Evolutionary conservation across 2,797 vertebrate genomes (phyloP), one percentile per base, ranked within the genome.

Genomic region (Odontamblyopus rebecca): DNA sequence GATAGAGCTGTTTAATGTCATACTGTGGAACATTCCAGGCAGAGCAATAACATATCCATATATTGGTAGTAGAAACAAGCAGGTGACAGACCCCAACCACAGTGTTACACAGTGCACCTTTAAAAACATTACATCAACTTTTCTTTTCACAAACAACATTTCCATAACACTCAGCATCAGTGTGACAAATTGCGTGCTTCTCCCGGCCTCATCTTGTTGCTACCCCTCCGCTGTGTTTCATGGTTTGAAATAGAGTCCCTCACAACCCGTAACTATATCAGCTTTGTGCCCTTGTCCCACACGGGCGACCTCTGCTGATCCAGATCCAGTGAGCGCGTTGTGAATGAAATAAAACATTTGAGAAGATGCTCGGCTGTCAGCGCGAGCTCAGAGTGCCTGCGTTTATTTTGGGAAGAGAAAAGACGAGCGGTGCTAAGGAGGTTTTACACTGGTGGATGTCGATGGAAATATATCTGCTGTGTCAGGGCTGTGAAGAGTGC

Each of bases 231-330:
- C 73, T 76, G 38, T 5, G n/a, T 70, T 70, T 60, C 32, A 68
- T 18, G 69, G 13, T 80, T 73, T 79, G 82, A 84, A 88, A 87
- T 50, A 32, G 76, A 81, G 75, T 4, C 3, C 61, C 75, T 77
- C 71, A 70, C 54, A 38, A 62, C 56, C 76, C 88, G 85, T 82
- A 89, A 86, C 82, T 86, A 73, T 74, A 87, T 86, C 79, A 23
- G 81, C 72, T 81, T 8, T 50, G 51, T 80, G 85, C 76, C 86
- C 80, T 76, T 76, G 44, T 70, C 77, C 84, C 74, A 64, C 67
- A 73, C 82, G 11, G 73, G 74, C 87, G 88, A 88, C 89, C 88
- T 89, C 81, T 84, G 64, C 63, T 64, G 82, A 79, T 83, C 82
- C 86, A 3, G 4, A 32, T 62, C 11, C 61, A n/a, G 16, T 27